Evolutionary conservation across 1,140 invertebrate genomes (phyloP), one percentile per base, ranked within the genome.

Genomic region (Eueides isabella): DNA sequence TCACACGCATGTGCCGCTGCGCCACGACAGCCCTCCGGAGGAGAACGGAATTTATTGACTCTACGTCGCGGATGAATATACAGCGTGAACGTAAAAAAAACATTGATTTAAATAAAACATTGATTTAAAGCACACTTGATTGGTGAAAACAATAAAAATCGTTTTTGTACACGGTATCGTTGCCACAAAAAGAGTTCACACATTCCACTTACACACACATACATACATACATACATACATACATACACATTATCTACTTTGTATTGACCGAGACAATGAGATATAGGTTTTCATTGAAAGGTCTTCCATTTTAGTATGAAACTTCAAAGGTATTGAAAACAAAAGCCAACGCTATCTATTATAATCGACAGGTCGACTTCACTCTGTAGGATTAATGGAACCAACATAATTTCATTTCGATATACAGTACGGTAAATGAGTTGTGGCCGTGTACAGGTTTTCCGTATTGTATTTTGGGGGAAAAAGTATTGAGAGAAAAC

Each of bases 311-410:
- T 55, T 11, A 55, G 48, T 55, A 55, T 55, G 19, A 55, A 55
- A 55, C 19, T 55, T 55, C 48, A 55, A 55, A 55, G 48, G 48
- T 55, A 23, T 55, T 55, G 19, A 12, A 55, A 55, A 55, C 48
- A 55, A 55, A 55, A 55, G 48, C 19, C 16, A 26, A 26, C n/a
- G 48, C 19, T 55, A 55, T 55, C 48, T 55, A 55, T 55, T 55
- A 55, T 55, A 55, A 55, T 55, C 48, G 48, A 23, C 48, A 55
- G 48, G 48, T 55, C 19, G 48, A 55, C 48, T 55, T 55, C 11
- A 55, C 48, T 55, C 48, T 7, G 48, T 55, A n/a, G 48, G 48
- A 55, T 55, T 55, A 26, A 55, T 55, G 48, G 19, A 4, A 26
- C 19, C 48, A 26, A 5, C 48, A 55, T 55, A 26, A 55, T 11